Evolutionary conservation across 1,140 invertebrate species (phyloP).

Genomic region (Ostrea edulis): DNA sequence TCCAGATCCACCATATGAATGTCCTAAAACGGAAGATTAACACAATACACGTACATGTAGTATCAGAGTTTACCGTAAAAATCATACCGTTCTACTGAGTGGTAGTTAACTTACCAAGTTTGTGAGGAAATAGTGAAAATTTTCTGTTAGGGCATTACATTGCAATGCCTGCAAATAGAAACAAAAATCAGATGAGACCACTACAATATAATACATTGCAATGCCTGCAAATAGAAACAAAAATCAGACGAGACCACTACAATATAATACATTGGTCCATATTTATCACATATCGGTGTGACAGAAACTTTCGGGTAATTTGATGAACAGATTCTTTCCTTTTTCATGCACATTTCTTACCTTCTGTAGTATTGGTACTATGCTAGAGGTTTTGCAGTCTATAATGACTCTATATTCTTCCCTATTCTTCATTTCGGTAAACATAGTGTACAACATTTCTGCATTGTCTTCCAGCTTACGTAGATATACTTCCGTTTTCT

Average conservation of each 20-base stretch:
- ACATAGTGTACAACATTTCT: neutral
- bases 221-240: neutral
- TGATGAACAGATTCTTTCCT: too few relatives aligned
- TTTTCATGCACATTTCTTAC: neutral
- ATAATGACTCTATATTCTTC: neutral
- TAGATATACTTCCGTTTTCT: neutral
- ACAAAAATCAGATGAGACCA: too few relatives aligned
- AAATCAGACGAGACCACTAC: too few relatives aligned
- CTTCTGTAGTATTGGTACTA: neutral
- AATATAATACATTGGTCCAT: neutral
- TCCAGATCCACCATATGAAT: neutral
- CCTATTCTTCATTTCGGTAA: neutral
- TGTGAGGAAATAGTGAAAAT: conserved; percentile 2
- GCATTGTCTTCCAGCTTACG: neutral
- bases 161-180: neutral
- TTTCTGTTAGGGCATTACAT: neutral
- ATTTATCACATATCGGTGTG: too few relatives aligned
- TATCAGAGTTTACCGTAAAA: neutral
- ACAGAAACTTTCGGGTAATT: too few relatives aligned
- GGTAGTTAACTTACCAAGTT: neutral
- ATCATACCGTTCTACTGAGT: neutral
- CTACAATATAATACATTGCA: too few relatives aligned
- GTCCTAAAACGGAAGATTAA: neutral
- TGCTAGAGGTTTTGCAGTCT: neutral
- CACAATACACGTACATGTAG: neutral